These are phyloP conservation scores for Pelmatolapia mariae DNA, from an alignment of 2,113 vertebrate species.

Conservation along the genomic window DNA sequence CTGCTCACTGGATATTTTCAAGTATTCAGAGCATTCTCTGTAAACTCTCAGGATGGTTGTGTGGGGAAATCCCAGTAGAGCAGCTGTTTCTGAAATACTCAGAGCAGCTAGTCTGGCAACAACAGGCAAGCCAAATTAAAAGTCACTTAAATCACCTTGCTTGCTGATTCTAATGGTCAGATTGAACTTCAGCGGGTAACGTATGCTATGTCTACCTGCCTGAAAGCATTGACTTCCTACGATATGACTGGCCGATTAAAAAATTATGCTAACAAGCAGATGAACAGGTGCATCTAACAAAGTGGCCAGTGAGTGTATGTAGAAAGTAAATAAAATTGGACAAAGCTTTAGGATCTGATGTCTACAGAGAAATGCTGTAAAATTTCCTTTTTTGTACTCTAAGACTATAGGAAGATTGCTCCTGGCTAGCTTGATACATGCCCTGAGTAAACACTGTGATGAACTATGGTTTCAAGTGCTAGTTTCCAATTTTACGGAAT, in stretches of 20 bases:
- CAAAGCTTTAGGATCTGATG: neutral
- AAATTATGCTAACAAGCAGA: neutral
- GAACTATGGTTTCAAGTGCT: neutral
- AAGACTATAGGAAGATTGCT: neutral
- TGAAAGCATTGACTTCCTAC: neutral
- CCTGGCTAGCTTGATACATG: neutral
- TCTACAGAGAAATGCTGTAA: neutral
- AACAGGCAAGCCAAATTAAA: neutral
- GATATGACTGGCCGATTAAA: neutral
- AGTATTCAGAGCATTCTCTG: neutral
- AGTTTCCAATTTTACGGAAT: neutral
- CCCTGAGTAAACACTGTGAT: neutral
- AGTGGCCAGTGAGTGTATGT: neutral
- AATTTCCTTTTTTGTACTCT: neutral
- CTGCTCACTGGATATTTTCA: neutral
- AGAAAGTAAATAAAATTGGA: neutral
- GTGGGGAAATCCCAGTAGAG: neutral
- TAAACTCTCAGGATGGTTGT: neutral
- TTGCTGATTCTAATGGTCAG: neutral
- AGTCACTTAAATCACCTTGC: neutral
- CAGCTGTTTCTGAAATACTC: neutral
- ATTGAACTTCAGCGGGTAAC: neutral
- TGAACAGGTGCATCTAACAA: neutral
- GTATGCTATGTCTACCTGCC: neutral
- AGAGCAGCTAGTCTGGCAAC: neutral